These are phyloP conservation scores for Hycleus cichorii DNA, from an alignment of 1,140 invertebrate species.

Conservation along the genomic window DNA sequence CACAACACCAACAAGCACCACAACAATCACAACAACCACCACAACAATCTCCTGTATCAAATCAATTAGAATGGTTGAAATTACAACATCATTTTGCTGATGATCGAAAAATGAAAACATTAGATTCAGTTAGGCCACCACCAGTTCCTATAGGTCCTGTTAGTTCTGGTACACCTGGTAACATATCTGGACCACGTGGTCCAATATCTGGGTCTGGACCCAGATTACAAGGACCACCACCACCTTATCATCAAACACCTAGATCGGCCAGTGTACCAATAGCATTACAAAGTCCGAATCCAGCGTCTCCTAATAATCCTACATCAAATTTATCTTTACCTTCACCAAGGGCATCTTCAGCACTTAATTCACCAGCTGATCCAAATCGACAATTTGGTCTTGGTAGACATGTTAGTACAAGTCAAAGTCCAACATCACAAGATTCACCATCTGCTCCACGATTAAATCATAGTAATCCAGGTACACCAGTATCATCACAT, in stretches of 20 bases:
- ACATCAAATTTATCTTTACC: conserved; percentile 63
- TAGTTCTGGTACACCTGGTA: conserved; percentile 15
- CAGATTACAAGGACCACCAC: conserved; percentile 74
- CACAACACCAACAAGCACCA: conserved; percentile 27
- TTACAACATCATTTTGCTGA: conserved; percentile 79
- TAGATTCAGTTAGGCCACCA: conserved; percentile 24
- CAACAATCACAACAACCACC: background rate
- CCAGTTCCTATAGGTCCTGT: conserved; percentile 28
- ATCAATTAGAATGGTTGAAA: conserved; percentile 81
- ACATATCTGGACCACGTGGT: conserved; percentile 3
- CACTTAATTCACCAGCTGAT: conserved; percentile 63
- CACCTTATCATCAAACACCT: conserved; percentile 75
- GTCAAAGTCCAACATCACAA: conserved; percentile 55
- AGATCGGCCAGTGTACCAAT: conserved; percentile 78
- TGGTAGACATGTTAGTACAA: conserved; percentile 46
- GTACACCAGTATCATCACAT: conserved; percentile 59
- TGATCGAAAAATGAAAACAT: conserved; percentile 45
- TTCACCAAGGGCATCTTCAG: conserved; percentile 60
- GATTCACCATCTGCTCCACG: conserved; percentile 45
- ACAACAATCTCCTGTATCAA: conserved; percentile 36
- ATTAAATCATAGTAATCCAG: conserved; percentile 59
- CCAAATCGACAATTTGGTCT: conserved; percentile 45
- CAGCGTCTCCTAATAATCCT: conserved; percentile 62
- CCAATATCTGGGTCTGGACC: conserved; percentile 45
- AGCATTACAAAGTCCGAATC: conserved; percentile 63